phyloP scores from a whole-genome alignment of 2,888 invertebrate species.

The Podabrus alpinus region DNA sequence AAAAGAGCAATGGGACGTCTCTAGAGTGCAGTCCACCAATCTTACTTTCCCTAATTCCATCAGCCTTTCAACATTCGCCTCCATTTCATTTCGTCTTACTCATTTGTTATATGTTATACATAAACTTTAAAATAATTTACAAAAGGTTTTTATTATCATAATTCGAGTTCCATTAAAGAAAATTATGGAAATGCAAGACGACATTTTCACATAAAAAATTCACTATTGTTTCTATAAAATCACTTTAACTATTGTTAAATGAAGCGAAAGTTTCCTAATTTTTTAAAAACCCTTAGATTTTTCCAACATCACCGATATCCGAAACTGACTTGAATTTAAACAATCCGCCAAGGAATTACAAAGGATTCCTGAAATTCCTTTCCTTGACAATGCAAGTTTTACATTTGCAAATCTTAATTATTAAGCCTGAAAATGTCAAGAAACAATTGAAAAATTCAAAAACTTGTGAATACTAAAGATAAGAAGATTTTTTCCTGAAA shows the following conservation, averaged over 20 bases:
- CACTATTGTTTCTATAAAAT: neutral
- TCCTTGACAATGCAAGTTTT: neutral
- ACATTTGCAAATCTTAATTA: neutral
- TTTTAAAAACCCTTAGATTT: neutral
- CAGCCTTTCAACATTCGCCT: conserved; percentile 38
- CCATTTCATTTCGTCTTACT: conserved; percentile 37
- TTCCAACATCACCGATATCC: neutral
- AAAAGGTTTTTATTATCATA: neutral
- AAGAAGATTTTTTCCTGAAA: neutral
- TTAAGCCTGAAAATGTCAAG: neutral
- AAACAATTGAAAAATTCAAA: neutral
- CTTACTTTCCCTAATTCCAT: conserved; percentile 42
- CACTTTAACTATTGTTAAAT: neutral
- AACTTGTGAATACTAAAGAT: neutral
- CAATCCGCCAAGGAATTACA: neutral
- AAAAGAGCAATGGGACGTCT: conserved; percentile 33
- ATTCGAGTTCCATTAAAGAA: neutral
- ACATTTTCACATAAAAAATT: neutral
- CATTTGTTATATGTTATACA: conserved; percentile 19
- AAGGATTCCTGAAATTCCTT: neutral
- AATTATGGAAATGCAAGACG: neutral
- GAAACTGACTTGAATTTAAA: neutral
- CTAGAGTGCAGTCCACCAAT: conserved; percentile 40
- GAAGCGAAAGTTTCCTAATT: neutral
- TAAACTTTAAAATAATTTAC: conserved; percentile 4